Conservation (phyloP, 2,888 invertebrate species). For the Cheilosia urbana region DNA sequence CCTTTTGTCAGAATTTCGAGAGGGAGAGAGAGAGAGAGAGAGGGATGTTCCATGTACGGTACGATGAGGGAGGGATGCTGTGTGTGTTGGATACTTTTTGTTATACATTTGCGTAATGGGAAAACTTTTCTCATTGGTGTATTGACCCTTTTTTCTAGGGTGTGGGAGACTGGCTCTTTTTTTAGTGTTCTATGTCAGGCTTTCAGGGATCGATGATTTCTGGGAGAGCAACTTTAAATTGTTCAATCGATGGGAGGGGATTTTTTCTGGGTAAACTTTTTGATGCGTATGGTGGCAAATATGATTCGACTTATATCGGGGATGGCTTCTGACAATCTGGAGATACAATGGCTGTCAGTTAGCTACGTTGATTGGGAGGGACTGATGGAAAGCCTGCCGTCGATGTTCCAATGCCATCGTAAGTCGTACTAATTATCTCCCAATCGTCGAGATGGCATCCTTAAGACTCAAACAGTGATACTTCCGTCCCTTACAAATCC, state of each 20-base stretch:
- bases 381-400: too few relatives aligned
- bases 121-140: conserved; percentile 69
- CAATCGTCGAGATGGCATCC: too few relatives aligned
- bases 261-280: background rate
- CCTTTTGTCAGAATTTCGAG: conserved; percentile 69
- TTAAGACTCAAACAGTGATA: too few relatives aligned
- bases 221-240: background rate
- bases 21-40: background rate
- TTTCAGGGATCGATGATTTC: background rate
- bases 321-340: too few relatives aligned
- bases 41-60: background rate
- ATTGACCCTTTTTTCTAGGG: conserved; percentile 53
- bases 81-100: conserved; percentile 52
- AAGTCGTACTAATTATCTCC: too few relatives aligned
- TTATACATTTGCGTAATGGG: conserved; percentile 74
- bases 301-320: too few relatives aligned
- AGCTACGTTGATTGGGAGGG: too few relatives aligned
- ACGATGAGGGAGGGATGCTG: background rate
- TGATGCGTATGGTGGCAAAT: too few relatives aligned
- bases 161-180: background rate
- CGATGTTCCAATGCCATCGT: too few relatives aligned
- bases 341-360: too few relatives aligned
- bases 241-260: background rate
- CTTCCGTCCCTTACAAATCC: too few relatives aligned
- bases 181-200: background rate